Evolutionary conservation across 2,888 invertebrate species (phyloP).

Genomic region (Petrophora chlorosata): DNA sequence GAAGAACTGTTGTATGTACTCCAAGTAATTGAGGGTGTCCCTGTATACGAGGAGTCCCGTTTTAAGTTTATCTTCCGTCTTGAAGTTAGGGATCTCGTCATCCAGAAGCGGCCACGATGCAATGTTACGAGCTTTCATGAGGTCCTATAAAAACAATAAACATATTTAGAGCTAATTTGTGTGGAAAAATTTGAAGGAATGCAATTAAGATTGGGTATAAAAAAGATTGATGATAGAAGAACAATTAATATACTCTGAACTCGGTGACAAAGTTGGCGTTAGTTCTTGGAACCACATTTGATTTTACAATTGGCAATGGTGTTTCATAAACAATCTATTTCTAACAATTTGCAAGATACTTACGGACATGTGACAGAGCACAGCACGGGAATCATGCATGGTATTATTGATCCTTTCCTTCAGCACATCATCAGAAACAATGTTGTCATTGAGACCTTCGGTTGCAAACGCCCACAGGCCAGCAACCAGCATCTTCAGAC

Average conservation of each 20-base stretch:
- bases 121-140: conserved; percentile 64
- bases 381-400: conserved; percentile 84
- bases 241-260: too few species aligned
- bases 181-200: too few species aligned
- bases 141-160: conserved; percentile 57
- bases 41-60: conserved; percentile 62
- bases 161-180: too few species aligned
- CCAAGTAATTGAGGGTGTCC: conserved; percentile 71
- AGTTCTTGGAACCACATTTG: too few species aligned
- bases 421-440: conserved; percentile 53
- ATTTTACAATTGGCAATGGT: too few species aligned
- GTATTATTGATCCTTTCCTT: conserved; percentile 81
- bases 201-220: too few species aligned
- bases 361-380: conserved; percentile 88
- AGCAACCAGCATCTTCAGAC: conserved; percentile 88
- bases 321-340: too few species aligned
- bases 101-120: conserved; percentile 56
- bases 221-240: too few species aligned
- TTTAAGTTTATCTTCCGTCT: conserved; percentile 45
- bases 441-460: conserved; percentile 72
- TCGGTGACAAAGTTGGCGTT: too few species aligned
- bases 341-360: conserved; percentile 44
- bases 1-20: conserved; percentile 68
- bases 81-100: conserved; percentile 60
- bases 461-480: conserved; percentile 87